Evolutionary conservation across 2,888 invertebrate species (phyloP), one percentile per base, ranked within the genome.

Genomic region (Caenorhabditis uteleia): DNA sequence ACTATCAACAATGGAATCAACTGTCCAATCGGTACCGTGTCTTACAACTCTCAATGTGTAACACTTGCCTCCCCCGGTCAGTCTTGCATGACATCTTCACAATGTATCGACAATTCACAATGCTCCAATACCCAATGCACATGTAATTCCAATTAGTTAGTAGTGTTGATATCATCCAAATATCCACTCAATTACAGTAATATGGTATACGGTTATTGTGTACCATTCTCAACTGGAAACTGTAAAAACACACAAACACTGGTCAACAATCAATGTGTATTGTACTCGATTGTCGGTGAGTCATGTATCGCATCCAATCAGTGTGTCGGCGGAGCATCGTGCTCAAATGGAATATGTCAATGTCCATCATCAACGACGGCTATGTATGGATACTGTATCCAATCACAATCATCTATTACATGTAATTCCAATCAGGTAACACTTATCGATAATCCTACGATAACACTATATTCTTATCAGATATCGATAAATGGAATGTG

Each of bases 301-400:
- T 31, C 53, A 1, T 72, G 72, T 44, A 49, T 68, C 8, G 64
- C 61, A 2, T 44, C 33, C 23, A 53, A 31, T 12, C 72, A 72
- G 40, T 69, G 68, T 42, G 65, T 69, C 3, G 72, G 72, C 10
- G 72, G 72, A 20, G 34, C 67, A 3, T 23, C 38, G 2, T 72
- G 72, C 29, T 39, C 40, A 16, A 51, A 46, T 10, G 39, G 47
- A 18, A 43, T 34, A 12, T 72, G 72, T 25, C 36, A 38, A 8
- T 72, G 72, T 23, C 34, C 46, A 3, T 26, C 54, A 5, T 59
- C 49, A 27, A 34, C 36, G 34, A 67, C 67, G 3, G 51, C 61
- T 8, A 67, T 67, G 61, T 67, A 67, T 27, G 61, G 67, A 21
- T 67, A 67, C 53, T 67, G 67, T 48, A 54, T 67, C 44, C n/a